Evolutionary conservation across 1,140 invertebrate species (phyloP).

Genomic region (Chironomus striatipennis): DNA sequence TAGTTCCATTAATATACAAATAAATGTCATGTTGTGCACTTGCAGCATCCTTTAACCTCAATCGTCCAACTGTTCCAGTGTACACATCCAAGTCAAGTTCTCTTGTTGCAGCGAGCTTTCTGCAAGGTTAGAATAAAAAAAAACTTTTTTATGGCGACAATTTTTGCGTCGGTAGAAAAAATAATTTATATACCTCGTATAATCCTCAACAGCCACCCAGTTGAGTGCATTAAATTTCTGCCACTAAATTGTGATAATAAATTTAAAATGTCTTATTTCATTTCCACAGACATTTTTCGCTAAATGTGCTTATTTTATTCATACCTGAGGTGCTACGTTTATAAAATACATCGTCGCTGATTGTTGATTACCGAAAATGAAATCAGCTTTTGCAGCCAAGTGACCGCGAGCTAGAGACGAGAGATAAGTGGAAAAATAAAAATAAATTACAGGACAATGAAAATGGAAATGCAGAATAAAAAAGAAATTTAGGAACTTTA

Average conservation of each 20-base stretch:
- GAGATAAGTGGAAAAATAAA: slow-evolving; percentile 11
- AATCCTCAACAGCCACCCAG: slow-evolving; percentile 43
- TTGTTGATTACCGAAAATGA: slow-evolving; percentile 40
- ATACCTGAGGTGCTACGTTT: slow-evolving; percentile 44
- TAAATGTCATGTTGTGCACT: slow-evolving; percentile 40
- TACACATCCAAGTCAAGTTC: slow-evolving; percentile 41
- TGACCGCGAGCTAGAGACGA: slow-evolving; percentile 40
- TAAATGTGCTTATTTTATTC: neutral
- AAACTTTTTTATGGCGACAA: too few relatives aligned
- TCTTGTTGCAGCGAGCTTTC: slow-evolving; percentile 33
- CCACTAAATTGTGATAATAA: slow-evolving; percentile 39
- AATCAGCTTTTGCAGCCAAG: slow-evolving; percentile 42
- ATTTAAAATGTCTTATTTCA: neutral
- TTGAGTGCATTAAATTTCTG: slow-evolving; percentile 47
- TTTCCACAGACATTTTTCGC: neutral
- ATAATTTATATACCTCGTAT: slow-evolving; percentile 28
- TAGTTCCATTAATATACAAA: slow-evolving; percentile 40
- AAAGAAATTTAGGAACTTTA: neutral
- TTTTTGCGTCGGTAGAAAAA: too few relatives aligned
- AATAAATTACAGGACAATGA: neutral
- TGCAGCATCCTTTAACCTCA: slow-evolving; percentile 40
- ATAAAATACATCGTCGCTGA: slow-evolving; percentile 44
- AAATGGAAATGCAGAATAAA: too few relatives aligned
- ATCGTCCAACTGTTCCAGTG: slow-evolving; percentile 44
- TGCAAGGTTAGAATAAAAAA: neutral